Evolutionary conservation across 2,888 invertebrate genomes (phyloP), one percentile per base, ranked within the genome.

Genomic region (Agriopis marginaria): DNA sequence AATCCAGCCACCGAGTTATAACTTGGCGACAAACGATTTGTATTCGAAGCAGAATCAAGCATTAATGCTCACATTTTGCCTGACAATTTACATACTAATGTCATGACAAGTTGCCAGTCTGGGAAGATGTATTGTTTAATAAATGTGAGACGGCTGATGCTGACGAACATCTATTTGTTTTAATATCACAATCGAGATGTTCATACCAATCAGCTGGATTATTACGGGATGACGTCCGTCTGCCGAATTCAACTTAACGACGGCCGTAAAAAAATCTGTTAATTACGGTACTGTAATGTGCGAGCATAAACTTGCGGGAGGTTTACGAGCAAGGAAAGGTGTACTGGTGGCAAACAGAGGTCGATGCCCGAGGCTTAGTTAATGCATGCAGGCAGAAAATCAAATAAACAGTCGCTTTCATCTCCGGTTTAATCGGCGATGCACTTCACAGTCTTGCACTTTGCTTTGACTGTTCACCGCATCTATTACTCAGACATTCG

Each of bases 381-480:
- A 88, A 88, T 88, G 85, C 82, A 83, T 80, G 86, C 66, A 80
- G 82, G 86, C 87, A 85, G 87, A 89, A 91, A 90, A 91, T 90
- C 91, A 91, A 92, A 92, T 92, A 92, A 92, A 92, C 91, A 92
- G 83, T 83, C 85, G 87, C 90, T 89, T 91, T 91, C 91, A 92
- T 93, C 91, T 91, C 88, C 87, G 89, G 87, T 89, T 88, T 89
- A 91, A 75, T 91, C 88, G 86, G 84, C 85, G 86, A 90, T 92
- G 92, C 90, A 90, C 89, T 90, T 83, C 84, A 87, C 83, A 88
- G 88, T 87, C 90, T 92, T 91, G 91, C 89, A 90, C 89, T 91
- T 87, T 83, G 82, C 80, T 55, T 58, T 82, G 86, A 86, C 86
- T 89, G 89, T 86, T 86, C 85, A 77, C 79, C 79, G 79, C 81